Base-by-base conservation (phyloP, 2,797 vertebrate species). In the Tokudaia muenninki region DNA sequence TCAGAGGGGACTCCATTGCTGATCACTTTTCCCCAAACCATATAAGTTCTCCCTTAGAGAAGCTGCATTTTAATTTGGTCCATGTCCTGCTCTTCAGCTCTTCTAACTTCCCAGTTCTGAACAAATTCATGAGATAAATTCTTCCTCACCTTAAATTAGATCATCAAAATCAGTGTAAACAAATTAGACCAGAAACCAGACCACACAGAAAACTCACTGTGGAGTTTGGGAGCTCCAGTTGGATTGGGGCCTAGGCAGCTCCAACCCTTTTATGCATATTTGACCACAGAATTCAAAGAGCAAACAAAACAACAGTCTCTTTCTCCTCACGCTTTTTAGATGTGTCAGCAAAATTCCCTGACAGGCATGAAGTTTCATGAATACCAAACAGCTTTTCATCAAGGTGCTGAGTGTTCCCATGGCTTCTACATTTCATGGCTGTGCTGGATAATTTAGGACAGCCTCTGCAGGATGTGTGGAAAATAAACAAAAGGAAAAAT, bases 1-100 rank as follows among this genome's bases (percentile, higher is more conserved):
- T 8, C 12, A 72, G 13, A 59, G 17, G 4, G 3, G 0, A 19
- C 10, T 4, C 0, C 4, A 2, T 5, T 2, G 2, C 1, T 3
- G 3, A 12, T 70, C 6, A 2, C 6, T 57, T 61, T 19, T 17
- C 78, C 34, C 22, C 1, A 19, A 24, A 19, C 31, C 7, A 21
- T 17, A 2, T 13, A 10, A 12, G 0, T 17, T 0, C 10, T 41
- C 75, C 65, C 93, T 55, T 3, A 7, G 34, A 8, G 26, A 50
- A 22, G 26, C 0, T 50, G 6, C 10, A 1, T 41, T 67, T 67
- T 67, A 34, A 67, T 67, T 67, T 34, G 22, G 1, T 57, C 13
- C 31, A 21, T 31, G 4, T 0, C 1, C 31, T 41, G 29, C 44
- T 50, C 37, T 81, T 29, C 74, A 24, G 37, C 37, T 50, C 34